Conservation (phyloP, 2,797 vertebrate genomes). For the Cynopterus sphinx region DNA sequence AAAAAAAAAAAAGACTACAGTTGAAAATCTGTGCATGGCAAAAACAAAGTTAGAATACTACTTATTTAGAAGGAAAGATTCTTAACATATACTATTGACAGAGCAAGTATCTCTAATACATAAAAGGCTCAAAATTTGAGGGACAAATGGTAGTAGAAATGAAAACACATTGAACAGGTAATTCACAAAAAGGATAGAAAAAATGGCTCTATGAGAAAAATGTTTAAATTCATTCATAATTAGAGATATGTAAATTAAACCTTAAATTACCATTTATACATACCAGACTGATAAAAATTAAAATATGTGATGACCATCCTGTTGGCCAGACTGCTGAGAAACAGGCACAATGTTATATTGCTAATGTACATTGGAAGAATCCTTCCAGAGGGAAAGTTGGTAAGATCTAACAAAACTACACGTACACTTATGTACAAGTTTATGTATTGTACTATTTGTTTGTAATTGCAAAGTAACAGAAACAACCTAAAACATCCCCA, state of each 20-base stretch:
- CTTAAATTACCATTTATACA: neutral
- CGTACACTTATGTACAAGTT: neutral
- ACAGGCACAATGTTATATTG: neutral
- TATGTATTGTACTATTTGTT: neutral
- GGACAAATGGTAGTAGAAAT: neutral
- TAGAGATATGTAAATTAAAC: neutral
- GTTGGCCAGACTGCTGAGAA: neutral
- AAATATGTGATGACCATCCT: neutral
- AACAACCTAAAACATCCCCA: neutral
- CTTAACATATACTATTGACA: neutral
- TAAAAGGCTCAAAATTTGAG: neutral
- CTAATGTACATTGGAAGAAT: neutral
- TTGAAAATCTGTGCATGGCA: neutral
- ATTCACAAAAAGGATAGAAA: neutral
- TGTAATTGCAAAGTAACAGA: too few relatives aligned
- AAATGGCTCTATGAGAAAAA: neutral
- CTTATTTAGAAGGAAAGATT: neutral
- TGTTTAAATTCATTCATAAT: neutral
- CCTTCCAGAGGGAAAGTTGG: neutral
- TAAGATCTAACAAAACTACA: neutral
- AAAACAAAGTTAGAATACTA: neutral
- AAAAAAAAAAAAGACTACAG: neutral
- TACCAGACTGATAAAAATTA: neutral
- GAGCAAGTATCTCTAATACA: neutral
- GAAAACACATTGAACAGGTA: neutral